Base-by-base conservation (phyloP, 2,888 invertebrate species). In the Thecophora atra region DNA sequence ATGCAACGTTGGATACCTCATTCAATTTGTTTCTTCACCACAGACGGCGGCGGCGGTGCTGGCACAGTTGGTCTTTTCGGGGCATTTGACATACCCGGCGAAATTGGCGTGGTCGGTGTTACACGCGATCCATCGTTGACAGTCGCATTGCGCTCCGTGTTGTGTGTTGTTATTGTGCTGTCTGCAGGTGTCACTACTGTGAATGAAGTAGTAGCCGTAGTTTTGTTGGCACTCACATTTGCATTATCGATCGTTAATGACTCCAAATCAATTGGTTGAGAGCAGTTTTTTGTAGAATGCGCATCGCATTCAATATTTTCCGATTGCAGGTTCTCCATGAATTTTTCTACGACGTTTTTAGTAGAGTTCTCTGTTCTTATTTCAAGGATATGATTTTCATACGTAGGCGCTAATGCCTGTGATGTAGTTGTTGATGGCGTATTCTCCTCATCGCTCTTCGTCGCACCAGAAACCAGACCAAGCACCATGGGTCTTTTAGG, bases 401-500 rank as follows among this genome's bases (percentile, higher is more conserved):
- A 79, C 42, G 81, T 79, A 5, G 52, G 76, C 62, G 80, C 77
- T 65, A 72, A 71, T 62, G 72, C 30, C 66, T 73, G 56, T 19
- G 44, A 17, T 28, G 69, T 8, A 26, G 37, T 70, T 15, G 69
- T 72, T 26, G 73, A 78, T 19, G 80, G 81, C 58, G 81, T 81
- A n/a, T 73, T 71, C 63, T 84, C 84, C 64, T 83, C 83, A 52
- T 84, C 84, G 71, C 81, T 83, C 72, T 78, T 82, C 24, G 64
- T 62, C 1, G 65, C 72, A 7, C 73, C 64, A 8, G 78, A 76
- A 21, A 77, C 68, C 19, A 77, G 64, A 19, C 75, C 74, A 62
- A 83, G 74, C 15, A 77, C 82, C 52, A 77, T 73, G 5, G 94
- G 94, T 71, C 95, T 89, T 84, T 94, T 94, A 66, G 95, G 95